phyloP scores from a whole-genome alignment of 2,888 invertebrate genomes.

The Automeris io region DNA sequence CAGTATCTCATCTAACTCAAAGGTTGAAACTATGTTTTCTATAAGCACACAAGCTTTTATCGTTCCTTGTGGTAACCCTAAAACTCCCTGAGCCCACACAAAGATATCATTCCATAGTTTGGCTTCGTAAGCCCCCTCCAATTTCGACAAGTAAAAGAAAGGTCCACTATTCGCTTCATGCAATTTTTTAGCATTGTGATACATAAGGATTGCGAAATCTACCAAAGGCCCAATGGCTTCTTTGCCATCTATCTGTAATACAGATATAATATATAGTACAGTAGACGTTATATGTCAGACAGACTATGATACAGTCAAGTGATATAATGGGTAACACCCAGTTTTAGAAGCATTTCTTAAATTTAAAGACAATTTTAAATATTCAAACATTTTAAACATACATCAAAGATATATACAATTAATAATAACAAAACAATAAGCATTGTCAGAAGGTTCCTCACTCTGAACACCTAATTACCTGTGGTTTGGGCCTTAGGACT shows the following conservation, averaged over 20 bases:
- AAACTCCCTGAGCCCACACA: conserved; percentile 74
- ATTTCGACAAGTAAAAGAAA: conserved; percentile 83
- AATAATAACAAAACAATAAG: no score
- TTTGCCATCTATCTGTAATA: conserved; percentile 73
- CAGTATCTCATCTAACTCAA: conserved; percentile 83
- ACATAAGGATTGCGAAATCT: conserved; percentile 82
- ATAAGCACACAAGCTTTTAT: conserved; percentile 84
- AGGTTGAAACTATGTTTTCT: conserved; percentile 82
- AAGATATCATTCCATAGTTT: conserved; percentile 83
- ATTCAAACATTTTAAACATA: no score
- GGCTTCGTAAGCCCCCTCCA: conserved; percentile 81
- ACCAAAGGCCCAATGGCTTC: conserved; percentile 81
- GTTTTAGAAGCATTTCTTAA: no score
- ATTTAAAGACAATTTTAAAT: no score
- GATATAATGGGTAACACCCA: no score
- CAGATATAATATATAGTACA: conserved; percentile 3
- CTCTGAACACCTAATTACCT: no score
- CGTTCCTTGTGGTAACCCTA: conserved; percentile 77
- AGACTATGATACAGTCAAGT: no score
- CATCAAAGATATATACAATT: no score
- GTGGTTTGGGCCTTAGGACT: no score
- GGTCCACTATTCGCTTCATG: conserved; percentile 78
- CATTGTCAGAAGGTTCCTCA: no score
- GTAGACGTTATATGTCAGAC: no score
- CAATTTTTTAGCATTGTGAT: conserved; percentile 77